Conservation (phyloP, 2,888 invertebrate species). For the Psylliodes chrysocephalus region DNA sequence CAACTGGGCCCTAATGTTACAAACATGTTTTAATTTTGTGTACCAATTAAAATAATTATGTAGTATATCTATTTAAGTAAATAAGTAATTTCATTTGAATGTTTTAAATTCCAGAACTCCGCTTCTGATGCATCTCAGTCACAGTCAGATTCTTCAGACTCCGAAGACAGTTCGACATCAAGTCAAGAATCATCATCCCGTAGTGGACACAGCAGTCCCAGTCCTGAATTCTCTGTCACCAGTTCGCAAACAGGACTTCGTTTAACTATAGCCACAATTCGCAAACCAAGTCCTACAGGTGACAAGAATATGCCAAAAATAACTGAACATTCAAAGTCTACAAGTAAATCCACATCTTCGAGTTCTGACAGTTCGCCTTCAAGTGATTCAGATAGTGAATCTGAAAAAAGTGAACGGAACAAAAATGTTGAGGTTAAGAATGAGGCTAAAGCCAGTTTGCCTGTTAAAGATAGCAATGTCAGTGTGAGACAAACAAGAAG, state of each 20-base stretch:
- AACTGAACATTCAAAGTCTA: constrained; percentile 59
- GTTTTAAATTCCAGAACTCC: constrained; percentile 64
- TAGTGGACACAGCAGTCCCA: constrained; percentile 51
- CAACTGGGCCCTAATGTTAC: no score
- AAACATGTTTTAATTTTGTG: no score
- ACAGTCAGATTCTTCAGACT: constrained; percentile 62
- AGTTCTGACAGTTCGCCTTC: constrained; percentile 63
- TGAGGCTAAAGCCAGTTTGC: constrained; percentile 15
- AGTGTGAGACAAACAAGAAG: constrained; percentile 40
- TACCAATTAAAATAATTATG: no score
- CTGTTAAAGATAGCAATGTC: constrained; percentile 30
- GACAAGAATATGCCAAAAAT: constrained; percentile 60
- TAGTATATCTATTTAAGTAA: no score
- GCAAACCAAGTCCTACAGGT: constrained; percentile 64
- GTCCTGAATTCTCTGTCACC: constrained; percentile 71
- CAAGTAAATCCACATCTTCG: constrained; percentile 66
- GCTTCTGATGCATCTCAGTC: constrained; percentile 64
- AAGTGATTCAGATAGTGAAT: constrained; percentile 63
- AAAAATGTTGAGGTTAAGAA: constrained; percentile 13
- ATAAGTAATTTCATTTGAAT: no score
- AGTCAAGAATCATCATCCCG: constrained; percentile 61
- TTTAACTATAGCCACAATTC: constrained; percentile 72
- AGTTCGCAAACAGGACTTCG: constrained; percentile 70
- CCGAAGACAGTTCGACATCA: constrained; percentile 60
- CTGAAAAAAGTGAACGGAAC: constrained; percentile 38